Conservation (phyloP, 2,113 vertebrate species). For the Microtus pennsylvanicus region DNA sequence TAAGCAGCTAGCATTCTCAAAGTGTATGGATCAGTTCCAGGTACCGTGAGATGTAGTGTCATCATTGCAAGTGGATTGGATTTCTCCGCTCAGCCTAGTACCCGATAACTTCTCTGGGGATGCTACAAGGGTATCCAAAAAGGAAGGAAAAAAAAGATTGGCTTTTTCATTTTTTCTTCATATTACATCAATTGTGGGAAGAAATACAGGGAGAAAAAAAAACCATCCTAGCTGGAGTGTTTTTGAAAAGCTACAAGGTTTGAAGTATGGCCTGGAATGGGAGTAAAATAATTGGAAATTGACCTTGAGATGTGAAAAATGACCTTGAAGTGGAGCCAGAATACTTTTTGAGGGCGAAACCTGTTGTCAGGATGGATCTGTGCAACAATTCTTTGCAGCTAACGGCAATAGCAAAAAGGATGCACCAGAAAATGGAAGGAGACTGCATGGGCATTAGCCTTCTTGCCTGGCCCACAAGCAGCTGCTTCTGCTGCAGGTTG, state of each 20-base stretch:
- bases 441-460: slow-evolving; percentile 31
- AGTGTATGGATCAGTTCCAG: neutral
- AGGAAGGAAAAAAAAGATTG: neutral
- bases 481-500: neutral
- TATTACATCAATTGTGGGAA: neutral
- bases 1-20: neutral
- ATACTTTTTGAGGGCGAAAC: neutral
- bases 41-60: neutral
- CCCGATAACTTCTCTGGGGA: neutral
- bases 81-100: neutral
- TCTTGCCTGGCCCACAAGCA: slow-evolving; percentile 19
- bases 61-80: neutral
- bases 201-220: neutral
- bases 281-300: slow-evolving; percentile 71
- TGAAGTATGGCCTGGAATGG: slow-evolving; percentile 75
- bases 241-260: slow-evolving; percentile 79
- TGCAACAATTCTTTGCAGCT: slow-evolving; percentile 63
- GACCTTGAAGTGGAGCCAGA: slow-evolving; percentile 67
- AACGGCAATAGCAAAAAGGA: slow-evolving; percentile 44
- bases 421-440: neutral
- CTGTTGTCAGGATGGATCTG: neutral
- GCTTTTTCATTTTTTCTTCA: neutral
- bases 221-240: neutral
- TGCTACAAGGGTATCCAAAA: neutral
- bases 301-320: slow-evolving; percentile 73